A percentile compares a stretch with the other conserved stretches of the same genome.
phyloP scores from a whole-genome alignment of 1,140 invertebrate species.

The Atta cephalotes region DNA sequence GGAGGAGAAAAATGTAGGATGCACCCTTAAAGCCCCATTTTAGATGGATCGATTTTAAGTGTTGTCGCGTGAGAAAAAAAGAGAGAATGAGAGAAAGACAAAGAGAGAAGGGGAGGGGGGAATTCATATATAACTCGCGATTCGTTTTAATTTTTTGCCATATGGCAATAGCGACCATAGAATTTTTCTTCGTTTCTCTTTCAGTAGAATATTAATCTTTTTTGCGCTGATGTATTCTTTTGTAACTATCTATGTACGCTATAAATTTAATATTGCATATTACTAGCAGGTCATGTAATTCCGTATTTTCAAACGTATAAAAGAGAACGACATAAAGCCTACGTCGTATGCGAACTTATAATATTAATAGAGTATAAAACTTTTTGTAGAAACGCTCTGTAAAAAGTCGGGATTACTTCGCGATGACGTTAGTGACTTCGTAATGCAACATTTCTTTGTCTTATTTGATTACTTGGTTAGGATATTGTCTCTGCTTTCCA shows the following conservation, averaged over 20 bases:
- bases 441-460: not conserved
- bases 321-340: not conserved
- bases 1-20: slow-evolving; percentile 3
- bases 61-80: not conserved
- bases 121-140: slow-evolving; percentile 20
- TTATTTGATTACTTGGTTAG: not conserved
- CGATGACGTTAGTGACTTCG: not conserved
- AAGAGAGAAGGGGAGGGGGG: not conserved
- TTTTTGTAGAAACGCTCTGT: not conserved
- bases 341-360: not conserved
- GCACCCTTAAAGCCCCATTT: slow-evolving; percentile 53
- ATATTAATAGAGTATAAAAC: not conserved
- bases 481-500: slow-evolving; percentile 1
- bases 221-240: not conserved
- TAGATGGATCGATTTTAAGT: slow-evolving; percentile 61
- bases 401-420: not conserved
- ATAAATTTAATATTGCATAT: not conserved
- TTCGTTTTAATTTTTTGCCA: slow-evolving; percentile 44
- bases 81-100: not conserved
- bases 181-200: not conserved
- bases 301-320: not conserved
- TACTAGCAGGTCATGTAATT: not conserved
- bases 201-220: not conserved
- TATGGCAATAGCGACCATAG: not conserved
- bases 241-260: not conserved